phyloP scores from a whole-genome alignment of 2,888 invertebrate species.

The Thera britannica region DNA sequence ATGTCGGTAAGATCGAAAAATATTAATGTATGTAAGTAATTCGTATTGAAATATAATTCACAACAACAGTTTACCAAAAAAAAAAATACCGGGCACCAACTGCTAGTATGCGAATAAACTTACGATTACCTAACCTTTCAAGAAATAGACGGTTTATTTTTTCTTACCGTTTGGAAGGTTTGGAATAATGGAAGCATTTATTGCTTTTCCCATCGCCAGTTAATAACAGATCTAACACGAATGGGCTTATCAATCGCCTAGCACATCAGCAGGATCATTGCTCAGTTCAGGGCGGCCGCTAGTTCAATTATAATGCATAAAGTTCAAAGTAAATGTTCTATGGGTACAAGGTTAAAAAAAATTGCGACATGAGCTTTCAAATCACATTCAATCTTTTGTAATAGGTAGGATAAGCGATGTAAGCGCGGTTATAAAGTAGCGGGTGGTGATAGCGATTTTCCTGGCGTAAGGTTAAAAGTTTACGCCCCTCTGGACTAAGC shows the following conservation, averaged over 20 bases:
- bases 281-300: too few species aligned
- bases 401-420: too few species aligned
- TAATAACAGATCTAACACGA: slow-evolving; percentile 29
- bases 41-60: too few species aligned
- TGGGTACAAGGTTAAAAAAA: too few species aligned
- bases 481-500: not conserved
- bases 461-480: not conserved
- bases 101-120: not conserved
- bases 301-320: too few species aligned
- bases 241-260: slow-evolving; percentile 31
- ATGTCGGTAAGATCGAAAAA: too few species aligned
- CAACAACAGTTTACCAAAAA: too few species aligned
- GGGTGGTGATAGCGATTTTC: not conserved
- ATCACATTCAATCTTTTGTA: too few species aligned
- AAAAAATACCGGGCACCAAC: too few species aligned
- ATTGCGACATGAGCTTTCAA: too few species aligned
- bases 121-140: not conserved
- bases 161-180: not conserved
- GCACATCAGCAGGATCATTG: slow-evolving; percentile 17
- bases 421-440: not conserved
- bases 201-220: slow-evolving; percentile 19
- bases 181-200: slow-evolving; percentile 19
- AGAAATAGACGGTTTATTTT: not conserved
- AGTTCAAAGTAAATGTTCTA: too few species aligned
- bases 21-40: too few species aligned